phyloP scores from a whole-genome alignment of 2,113 vertebrate genomes.

The Desmodus rotundus region DNA sequence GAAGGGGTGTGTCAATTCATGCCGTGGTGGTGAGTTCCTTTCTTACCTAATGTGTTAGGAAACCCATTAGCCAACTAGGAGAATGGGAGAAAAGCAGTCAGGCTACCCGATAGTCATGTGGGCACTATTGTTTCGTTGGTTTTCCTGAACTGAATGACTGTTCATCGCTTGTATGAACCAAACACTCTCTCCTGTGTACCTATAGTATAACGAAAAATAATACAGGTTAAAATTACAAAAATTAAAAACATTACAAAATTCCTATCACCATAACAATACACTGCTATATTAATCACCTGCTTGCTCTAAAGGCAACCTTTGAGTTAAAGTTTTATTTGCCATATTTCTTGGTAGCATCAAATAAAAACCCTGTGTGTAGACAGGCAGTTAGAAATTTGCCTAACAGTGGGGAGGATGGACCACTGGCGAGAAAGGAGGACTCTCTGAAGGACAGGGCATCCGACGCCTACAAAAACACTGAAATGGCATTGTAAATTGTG shows the following conservation, averaged over 20 bases:
- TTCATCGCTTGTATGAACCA: neutral
- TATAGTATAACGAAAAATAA: neutral
- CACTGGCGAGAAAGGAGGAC: neutral
- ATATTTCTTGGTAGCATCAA: neutral
- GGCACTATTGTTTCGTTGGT: neutral
- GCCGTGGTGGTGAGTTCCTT: neutral
- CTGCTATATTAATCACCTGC: neutral
- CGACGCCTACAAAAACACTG: neutral
- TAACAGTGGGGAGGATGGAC: neutral
- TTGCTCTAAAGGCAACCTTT: neutral
- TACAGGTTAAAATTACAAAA: neutral
- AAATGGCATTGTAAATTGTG: slow-evolving; percentile 24
- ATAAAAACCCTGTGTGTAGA: neutral
- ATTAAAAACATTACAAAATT: neutral
- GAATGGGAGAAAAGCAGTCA: neutral
- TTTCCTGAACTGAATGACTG: neutral
- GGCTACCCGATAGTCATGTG: neutral
- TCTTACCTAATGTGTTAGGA: neutral
- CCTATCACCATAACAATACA: neutral
- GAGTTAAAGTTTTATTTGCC: neutral
- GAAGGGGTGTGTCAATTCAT: neutral
- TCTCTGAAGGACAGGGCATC: neutral
- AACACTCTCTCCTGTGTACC: neutral
- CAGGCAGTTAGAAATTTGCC: neutral
- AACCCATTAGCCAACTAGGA: neutral